A percentile compares a stretch with the other conserved stretches of the same genome.
phyloP scores from a whole-genome alignment of 2,888 invertebrate genomes.

The Melitaea athalia region DNA sequence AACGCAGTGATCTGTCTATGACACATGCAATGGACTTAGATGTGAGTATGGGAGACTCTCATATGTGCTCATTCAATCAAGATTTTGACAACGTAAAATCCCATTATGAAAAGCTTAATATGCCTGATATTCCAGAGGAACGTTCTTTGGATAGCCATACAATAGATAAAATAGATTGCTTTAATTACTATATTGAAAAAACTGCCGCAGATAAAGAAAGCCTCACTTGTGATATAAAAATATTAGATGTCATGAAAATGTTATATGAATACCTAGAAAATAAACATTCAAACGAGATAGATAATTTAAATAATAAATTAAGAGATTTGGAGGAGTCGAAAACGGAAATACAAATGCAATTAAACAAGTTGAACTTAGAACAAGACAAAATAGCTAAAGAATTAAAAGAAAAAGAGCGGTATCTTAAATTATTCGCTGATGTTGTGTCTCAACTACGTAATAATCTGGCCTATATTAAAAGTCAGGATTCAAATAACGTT shows the following conservation, averaged over 20 bases:
- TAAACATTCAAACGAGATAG: slow-evolving; percentile 64
- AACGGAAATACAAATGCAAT: slow-evolving; percentile 49
- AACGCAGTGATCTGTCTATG: slow-evolving; percentile 61
- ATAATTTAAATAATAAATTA: slow-evolving; percentile 66
- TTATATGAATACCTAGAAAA: slow-evolving; percentile 58
- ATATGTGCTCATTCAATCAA: slow-evolving; percentile 49
- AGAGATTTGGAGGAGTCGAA: slow-evolving; percentile 60
- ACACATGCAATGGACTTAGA: slow-evolving; percentile 62
- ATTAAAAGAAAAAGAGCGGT: slow-evolving; percentile 52
- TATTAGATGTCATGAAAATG: slow-evolving; percentile 68
- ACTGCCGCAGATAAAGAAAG: slow-evolving; percentile 54
- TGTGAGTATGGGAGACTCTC: slow-evolving; percentile 59
- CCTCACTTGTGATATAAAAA: slow-evolving; percentile 53
- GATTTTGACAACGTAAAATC: slow-evolving; percentile 48
- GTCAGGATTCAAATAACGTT: slow-evolving; percentile 42
- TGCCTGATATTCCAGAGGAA: slow-evolving; percentile 58
- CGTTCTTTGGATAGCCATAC: slow-evolving; percentile 51
- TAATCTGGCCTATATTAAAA: slow-evolving; percentile 48
- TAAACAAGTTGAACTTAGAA: slow-evolving; percentile 47
- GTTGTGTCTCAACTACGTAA: slow-evolving; percentile 50
- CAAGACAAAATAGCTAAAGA: slow-evolving; percentile 49
- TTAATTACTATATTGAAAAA: slow-evolving; percentile 62
- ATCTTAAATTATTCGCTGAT: slow-evolving; percentile 47
- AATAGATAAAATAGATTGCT: slow-evolving; percentile 64
- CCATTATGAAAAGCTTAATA: slow-evolving; percentile 45